Evolutionary conservation across 2,113 vertebrate species (phyloP), one percentile per base, ranked within the genome.

Genomic region (Cettia cetti): DNA sequence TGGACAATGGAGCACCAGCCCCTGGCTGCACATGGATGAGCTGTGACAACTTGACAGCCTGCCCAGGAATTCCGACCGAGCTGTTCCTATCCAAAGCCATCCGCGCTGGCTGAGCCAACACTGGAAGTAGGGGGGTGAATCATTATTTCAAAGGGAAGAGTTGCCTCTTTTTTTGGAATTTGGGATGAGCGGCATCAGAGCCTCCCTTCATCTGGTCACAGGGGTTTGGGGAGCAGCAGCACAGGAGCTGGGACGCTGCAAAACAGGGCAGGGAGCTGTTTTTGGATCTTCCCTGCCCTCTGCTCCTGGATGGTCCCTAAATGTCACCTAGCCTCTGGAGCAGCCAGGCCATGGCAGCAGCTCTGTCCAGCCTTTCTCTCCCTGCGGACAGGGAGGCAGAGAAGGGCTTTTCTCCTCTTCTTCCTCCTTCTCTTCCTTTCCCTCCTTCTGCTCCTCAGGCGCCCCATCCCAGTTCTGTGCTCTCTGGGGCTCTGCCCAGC

Each of bases 1-100:
- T 74, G 95, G 96, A 96, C 91, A 94, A 97, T 97, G 92, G 53
- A 96, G 96, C 94, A 97, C 92, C 96, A 95, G 92, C 94, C 82
- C 72, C 92, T 61, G 33, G 28, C 80, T 39, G 76, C 87, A 86
- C 92, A 93, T 11, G 77, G 91, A 64, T 35, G 86, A 33, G 80
- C 91, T 95, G 94, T 90, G 95, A 94, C 96, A 97, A 59, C 92
- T 96, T 97, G 95, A 94, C 94, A 96, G 96, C 78, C 85, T 95
- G 96, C 96, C 95, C 95, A 96, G 95, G 96, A 97, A 97, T 96
- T 89, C 88, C 82, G 82, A 61, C 87, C 52, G 1, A 86, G n/a
- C 31, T 2, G 15, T 68, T 84, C 39, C 92, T 89, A 37, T 85
- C 94, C 85, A 70, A 81, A 95, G 86, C 54, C 21, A 88, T 88